Evolutionary conservation across 2,797 vertebrate genomes (phyloP).

Genomic region (Gymnothorax reevesii): DNA sequence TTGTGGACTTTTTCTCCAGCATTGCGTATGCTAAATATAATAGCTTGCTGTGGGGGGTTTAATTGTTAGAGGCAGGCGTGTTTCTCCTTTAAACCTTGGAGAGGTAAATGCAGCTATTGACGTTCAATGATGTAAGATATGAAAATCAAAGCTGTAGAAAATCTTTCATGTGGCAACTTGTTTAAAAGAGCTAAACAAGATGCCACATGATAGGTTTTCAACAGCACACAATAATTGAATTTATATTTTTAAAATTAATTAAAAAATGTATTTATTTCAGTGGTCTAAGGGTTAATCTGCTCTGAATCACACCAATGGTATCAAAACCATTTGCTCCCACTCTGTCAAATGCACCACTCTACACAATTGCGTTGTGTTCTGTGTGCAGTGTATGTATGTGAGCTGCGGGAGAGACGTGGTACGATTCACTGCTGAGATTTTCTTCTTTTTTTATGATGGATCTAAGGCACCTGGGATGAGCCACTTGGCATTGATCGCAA

Average conservation of each 20-base stretch:
- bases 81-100: not conserved
- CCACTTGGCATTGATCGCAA: constrained; percentile 28
- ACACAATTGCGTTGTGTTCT: not conserved
- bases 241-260: too few species aligned
- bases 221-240: too few species aligned
- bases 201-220: too few species aligned
- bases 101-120: too few species aligned
- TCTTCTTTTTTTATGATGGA: not conserved
- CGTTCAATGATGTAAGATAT: too few species aligned
- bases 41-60: not conserved
- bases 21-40: not conserved
- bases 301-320: not conserved
- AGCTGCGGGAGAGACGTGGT: not conserved
- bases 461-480: not conserved
- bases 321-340: not conserved
- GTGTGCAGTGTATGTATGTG: not conserved
- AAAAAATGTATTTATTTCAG: too few species aligned
- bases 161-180: too few species aligned
- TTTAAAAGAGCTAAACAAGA: too few species aligned
- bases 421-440: not conserved
- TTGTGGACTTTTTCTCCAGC: not conserved
- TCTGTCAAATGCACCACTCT: not conserved
- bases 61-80: not conserved
- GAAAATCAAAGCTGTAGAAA: too few species aligned
- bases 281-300: too few species aligned